Percentiles rank a stretch among this genome's conserved stretches.
These are phyloP conservation scores for Drosophila sechellia DNA, from an alignment of 1,140 invertebrate genomes.

Conservation along the genomic window DNA sequence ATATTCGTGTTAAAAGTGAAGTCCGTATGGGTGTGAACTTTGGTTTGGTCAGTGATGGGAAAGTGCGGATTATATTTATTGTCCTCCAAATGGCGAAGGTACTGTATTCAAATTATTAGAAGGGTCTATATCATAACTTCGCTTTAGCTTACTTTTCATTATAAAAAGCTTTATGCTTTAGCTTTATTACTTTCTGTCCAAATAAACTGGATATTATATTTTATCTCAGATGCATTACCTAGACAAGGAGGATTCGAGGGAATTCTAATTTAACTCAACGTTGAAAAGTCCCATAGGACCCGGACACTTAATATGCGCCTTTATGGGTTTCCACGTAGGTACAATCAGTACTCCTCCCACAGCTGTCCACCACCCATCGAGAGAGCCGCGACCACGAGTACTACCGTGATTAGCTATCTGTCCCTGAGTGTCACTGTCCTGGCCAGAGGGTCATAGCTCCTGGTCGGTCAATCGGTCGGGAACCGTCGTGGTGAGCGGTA, in stretches of 20 bases:
- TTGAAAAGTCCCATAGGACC: too few species aligned
- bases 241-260: too few species aligned
- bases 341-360: background rate
- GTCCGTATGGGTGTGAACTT: constrained; percentile 6
- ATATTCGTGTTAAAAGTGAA: constrained; percentile 45
- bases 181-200: too few species aligned
- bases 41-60: constrained; percentile 10
- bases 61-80: background rate
- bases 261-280: background rate
- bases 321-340: background rate
- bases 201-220: too few species aligned
- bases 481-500: constrained; percentile 14
- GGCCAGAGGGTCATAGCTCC: constrained; percentile 8
- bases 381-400: constrained; percentile 20
- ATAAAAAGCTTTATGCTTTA: background rate
- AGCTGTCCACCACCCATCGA: constrained; percentile 1
- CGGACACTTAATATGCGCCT: background rate
- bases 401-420: constrained; percentile 52
- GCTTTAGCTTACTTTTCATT: too few species aligned
- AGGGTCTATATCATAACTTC: too few species aligned
- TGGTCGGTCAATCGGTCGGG: constrained; percentile 61
- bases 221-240: too few species aligned
- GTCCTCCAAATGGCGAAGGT: background rate
- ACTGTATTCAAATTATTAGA: too few species aligned
- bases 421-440: constrained; percentile 34